Base-by-base conservation (phyloP, 2,888 invertebrate genomes). In the Formica aserva region DNA sequence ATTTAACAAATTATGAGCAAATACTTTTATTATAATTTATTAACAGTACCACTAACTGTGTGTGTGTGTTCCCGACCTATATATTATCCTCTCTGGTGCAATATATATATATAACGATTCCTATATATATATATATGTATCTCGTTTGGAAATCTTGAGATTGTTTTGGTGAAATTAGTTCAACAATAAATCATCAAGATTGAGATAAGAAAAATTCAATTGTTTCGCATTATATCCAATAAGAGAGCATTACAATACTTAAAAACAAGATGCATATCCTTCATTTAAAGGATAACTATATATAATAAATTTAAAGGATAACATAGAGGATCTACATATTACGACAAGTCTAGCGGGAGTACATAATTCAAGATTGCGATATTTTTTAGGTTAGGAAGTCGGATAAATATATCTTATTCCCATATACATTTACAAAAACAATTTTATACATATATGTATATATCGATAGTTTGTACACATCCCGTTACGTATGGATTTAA, bases 1-100 rank as follows among this genome's bases (percentile, higher is more conserved):
- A 89, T 82, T 86, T 85, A 87, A 90, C 83, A 83, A 88, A 88
- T 88, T 69, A 88, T 88, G 90, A 90, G 88, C 89, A 90, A 90
- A 86, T 85, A 81, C 67, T 76, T 78, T 82, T 85, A 77, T 81
- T 57, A 88, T 69, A 81, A 90, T 85, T 85, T 83, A 72, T 66
- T 83, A 89, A 87, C 86, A 78, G 35, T 89, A 87, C 83, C 66
- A 82, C 82, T 85, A 89, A 35, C 66, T 85, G 78, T 86, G 85
- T 89, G 82, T 89, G 82, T 86, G 85, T 86, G 85, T 89, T 89
- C 87, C 85, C 86, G 60, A 86, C 82, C 78, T 63, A 65, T 82
- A 80, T 83, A 86, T 85, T 82, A 80, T 85, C 75, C 52, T 86
- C 78, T 80, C 85, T 71, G 69, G 83, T 76, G 87, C 74, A 86